Evolutionary conservation across 2,113 vertebrate genomes (phyloP).

Genomic region (Rafetus swinhoei): DNA sequence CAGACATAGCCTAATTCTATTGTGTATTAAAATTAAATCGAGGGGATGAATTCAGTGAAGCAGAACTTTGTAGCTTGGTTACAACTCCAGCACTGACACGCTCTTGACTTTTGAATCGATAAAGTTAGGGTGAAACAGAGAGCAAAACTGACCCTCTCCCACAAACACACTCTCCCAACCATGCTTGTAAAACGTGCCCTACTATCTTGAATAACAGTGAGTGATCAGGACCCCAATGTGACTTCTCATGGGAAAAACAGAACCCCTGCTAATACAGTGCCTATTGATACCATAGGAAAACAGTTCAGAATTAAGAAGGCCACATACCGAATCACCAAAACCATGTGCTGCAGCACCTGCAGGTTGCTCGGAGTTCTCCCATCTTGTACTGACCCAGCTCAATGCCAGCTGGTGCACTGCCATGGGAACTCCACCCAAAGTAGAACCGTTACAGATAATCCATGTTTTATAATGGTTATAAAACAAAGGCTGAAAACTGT

Average conservation of each 20-base stretch:
- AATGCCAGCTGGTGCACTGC: too few species aligned
- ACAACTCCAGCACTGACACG: neutral
- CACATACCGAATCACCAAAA: neutral
- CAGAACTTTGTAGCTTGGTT: neutral
- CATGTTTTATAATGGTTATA: too few species aligned
- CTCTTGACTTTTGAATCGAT: neutral
- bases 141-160: neutral
- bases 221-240: neutral
- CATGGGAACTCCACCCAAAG: neutral
- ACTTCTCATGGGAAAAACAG: neutral
- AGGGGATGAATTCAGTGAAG: neutral
- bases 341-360: neutral
- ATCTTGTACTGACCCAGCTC: accelerated
- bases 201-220: neutral
- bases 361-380: neutral
- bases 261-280: accelerated
- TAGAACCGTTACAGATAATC: neutral
- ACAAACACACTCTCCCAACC: neutral
- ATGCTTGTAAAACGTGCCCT: neutral
- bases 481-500: too few species aligned
- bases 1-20: neutral
- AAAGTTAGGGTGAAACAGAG: neutral
- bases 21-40: neutral
- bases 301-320: neutral
- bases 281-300: accelerated